A percentile compares a stretch with the other conserved stretches of the same genome.
These are phyloP conservation scores for Trypoxylus dichotomus DNA, from an alignment of 1,140 invertebrate genomes.

Conservation along the genomic window DNA sequence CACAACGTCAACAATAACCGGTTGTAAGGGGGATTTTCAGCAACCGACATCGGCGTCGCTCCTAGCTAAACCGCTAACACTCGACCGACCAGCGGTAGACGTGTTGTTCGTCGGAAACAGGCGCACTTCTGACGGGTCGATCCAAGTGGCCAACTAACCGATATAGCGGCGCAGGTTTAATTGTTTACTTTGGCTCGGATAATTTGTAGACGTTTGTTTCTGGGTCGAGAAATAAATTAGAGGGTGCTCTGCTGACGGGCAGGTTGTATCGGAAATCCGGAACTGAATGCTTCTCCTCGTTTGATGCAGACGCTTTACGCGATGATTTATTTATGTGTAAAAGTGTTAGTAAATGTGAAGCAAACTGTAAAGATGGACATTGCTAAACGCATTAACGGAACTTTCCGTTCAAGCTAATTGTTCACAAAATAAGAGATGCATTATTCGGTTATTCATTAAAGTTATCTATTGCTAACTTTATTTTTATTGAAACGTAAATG, in stretches of 20 bases:
- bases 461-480: no score
- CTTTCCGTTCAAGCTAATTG: no score
- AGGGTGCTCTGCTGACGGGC: background rate
- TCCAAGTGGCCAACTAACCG: background rate
- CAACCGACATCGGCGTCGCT: background rate
- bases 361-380: no score
- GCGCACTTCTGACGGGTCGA: background rate
- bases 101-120: background rate
- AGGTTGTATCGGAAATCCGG: background rate
- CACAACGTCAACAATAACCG: background rate
- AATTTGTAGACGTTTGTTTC: conserved; percentile 3
- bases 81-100: background rate
- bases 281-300: background rate
- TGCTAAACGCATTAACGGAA: no score
- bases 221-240: conserved; percentile 6
- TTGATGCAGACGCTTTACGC: background rate
- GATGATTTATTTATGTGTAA: background rate
- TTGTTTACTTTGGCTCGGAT: background rate
- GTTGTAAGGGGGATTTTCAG: background rate
- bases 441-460: no score
- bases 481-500: no score
- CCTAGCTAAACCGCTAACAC: background rate
- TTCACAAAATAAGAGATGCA: no score
- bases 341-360: background rate
- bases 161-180: background rate